Percentiles rank a stretch among this genome's conserved stretches.
Conservation (phyloP, 2,113 vertebrate species). For the Cercopithecus mona region DNA sequence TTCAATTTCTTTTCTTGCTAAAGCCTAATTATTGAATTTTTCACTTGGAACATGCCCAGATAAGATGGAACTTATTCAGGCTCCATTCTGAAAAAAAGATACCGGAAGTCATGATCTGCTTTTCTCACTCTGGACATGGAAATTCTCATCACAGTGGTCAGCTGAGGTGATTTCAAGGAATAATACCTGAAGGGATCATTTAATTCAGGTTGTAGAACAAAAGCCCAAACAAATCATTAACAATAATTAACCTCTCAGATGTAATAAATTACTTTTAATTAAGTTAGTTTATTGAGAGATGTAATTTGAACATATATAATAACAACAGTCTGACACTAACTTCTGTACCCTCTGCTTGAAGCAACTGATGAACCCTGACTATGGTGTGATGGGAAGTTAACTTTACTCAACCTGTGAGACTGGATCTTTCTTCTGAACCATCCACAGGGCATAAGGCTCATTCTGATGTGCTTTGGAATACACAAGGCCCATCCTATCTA, state of each 20-base stretch:
- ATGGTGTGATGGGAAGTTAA: background rate
- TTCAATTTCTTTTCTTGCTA: background rate
- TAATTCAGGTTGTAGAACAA: background rate
- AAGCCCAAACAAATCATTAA: background rate
- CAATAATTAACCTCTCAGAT: background rate
- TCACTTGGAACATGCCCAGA: background rate
- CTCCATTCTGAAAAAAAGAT: background rate
- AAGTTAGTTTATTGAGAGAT: background rate
- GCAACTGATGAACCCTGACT: background rate
- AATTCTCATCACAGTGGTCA: background rate
- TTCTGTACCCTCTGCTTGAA: background rate
- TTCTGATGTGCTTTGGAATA: background rate
- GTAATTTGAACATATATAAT: background rate
- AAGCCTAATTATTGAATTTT: background rate
- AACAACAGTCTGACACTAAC: background rate
- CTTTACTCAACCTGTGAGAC: background rate
- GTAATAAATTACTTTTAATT: background rate
- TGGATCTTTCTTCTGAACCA: background rate
- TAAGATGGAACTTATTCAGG: background rate
- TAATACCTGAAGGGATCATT: background rate
- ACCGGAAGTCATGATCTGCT: background rate
- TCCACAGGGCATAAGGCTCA: background rate
- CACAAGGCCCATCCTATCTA: too few species aligned
- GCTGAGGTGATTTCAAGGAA: background rate
- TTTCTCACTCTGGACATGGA: background rate